phyloP scores from a whole-genome alignment of 1,140 invertebrate species.

The Lepidurus packardi region DNA sequence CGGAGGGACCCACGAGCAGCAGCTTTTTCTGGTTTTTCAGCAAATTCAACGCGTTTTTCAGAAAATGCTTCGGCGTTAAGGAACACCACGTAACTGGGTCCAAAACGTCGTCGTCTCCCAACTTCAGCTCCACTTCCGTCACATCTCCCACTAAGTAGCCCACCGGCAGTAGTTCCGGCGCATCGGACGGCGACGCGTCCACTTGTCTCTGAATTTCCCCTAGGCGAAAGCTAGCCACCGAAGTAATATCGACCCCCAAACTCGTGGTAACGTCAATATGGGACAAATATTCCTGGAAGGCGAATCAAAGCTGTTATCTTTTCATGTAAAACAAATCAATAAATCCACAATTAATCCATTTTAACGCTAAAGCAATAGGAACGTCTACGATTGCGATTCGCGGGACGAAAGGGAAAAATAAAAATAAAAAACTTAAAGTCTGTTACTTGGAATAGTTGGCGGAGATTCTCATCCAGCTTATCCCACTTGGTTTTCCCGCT shows the following conservation, averaged over 20 bases:
- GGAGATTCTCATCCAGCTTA: constrained; percentile 81
- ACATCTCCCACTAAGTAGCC: constrained; percentile 85
- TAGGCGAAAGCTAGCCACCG: constrained; percentile 84
- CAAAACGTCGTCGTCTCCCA: constrained; percentile 53
- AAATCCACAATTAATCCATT: background rate
- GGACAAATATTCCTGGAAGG: constrained; percentile 71
- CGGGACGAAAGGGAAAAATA: background rate
- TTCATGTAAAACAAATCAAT: too few species aligned
- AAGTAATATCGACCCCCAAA: constrained; percentile 81
- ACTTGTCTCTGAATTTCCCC: constrained; percentile 67
- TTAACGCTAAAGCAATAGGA: background rate
- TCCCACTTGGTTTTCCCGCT: constrained; percentile 93
- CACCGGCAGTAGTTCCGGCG: constrained; percentile 81
- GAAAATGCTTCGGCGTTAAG: constrained; percentile 1
- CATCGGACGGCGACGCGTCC: constrained; percentile 51
- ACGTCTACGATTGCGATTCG: background rate
- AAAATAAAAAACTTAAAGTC: background rate
- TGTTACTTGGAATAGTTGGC: constrained; percentile 76
- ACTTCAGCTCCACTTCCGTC: constrained; percentile 67
- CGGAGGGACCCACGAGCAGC: constrained; percentile 92
- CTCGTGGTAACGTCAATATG: constrained; percentile 87
- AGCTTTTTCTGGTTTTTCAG: constrained; percentile 79
- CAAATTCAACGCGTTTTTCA: background rate
- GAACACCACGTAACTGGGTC: constrained; percentile 10
- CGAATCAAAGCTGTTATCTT: background rate